These are phyloP conservation scores for Exephanes ischioxanthus DNA, from an alignment of 2,888 invertebrate species.

Conservation along the genomic window DNA sequence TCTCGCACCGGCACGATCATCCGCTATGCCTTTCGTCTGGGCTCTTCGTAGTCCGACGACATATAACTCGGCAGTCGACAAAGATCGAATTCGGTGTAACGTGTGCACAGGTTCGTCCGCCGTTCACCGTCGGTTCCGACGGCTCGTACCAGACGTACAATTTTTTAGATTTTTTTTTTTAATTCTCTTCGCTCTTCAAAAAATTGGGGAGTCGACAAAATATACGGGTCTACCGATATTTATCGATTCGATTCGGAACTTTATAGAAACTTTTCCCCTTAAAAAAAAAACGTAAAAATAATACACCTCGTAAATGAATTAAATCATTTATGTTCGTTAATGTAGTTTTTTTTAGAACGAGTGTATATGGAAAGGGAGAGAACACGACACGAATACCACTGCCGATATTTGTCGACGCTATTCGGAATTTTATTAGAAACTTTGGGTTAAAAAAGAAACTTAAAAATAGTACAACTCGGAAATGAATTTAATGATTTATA, in stretches of 20 bases:
- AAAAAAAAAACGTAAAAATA: not conserved
- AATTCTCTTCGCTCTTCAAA: too few species aligned
- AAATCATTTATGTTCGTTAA: not conserved
- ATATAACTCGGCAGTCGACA: constrained; percentile 7
- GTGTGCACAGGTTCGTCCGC: constrained; percentile 16
- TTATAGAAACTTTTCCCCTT: not conserved
- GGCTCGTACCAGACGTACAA: constrained; percentile 2
- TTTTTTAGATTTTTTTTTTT: not conserved
- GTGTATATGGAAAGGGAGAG: not conserved
- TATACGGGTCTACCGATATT: not conserved
- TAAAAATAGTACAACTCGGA: not conserved
- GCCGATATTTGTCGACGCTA: not conserved
- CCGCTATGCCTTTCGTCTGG: constrained; percentile 10
- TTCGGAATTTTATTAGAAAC: not conserved
- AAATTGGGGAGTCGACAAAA: not conserved
- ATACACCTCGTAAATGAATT: not conserved
- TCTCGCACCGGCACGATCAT: not conserved
- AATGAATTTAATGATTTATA: not conserved
- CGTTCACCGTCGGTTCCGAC: not conserved
- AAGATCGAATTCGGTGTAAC: constrained; percentile 7
- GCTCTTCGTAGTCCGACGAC: constrained; percentile 19
- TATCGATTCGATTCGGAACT: not conserved
- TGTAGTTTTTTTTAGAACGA: not conserved
- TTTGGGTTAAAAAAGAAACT: not conserved
- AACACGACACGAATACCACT: not conserved